These are phyloP conservation scores for Oncorhynchus masou DNA, from an alignment of 2,113 vertebrate genomes.

Conservation along the genomic window DNA sequence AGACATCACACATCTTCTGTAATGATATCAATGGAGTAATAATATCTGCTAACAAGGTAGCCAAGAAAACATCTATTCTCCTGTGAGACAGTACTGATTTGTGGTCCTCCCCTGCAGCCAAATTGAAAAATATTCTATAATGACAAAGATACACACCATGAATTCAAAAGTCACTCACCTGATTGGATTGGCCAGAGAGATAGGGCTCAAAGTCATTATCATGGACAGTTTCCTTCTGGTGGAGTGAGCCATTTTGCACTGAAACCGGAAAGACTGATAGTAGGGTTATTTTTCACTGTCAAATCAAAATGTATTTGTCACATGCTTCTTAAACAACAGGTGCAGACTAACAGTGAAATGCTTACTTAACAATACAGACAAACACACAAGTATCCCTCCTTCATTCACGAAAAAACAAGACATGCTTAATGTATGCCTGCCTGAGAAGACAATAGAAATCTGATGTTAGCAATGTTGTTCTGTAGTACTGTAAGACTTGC, in stretches of 20 bases:
- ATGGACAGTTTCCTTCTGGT: constrained; percentile 94
- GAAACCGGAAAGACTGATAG: constrained; percentile 70
- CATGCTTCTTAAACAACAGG: too few relatives aligned
- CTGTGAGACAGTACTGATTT: too few relatives aligned
- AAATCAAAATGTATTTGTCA: background rate
- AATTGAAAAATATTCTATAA: too few relatives aligned
- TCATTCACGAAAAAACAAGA: background rate
- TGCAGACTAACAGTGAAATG: too few relatives aligned
- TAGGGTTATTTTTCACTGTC: constrained; percentile 25
- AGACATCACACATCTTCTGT: too few relatives aligned
- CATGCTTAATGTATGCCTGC: background rate
- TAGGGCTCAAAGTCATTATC: constrained; percentile 97
- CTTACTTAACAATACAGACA: background rate
- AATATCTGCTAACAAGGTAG: too few relatives aligned
- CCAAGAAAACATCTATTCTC: too few relatives aligned
- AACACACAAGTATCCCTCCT: background rate
- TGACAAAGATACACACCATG: background rate
- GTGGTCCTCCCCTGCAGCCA: too few relatives aligned
- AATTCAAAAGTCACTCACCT: constrained; percentile 77
- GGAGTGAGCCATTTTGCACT: constrained; percentile 96
- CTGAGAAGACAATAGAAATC: too few relatives aligned
- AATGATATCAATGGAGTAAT: too few relatives aligned
- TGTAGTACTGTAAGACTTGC: background rate
- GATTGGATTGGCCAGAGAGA: constrained; percentile 93
- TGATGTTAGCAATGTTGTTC: too few relatives aligned